These are phyloP conservation scores for Leucophora obtusa DNA, from an alignment of 2,888 invertebrate genomes.

Conservation along the genomic window DNA sequence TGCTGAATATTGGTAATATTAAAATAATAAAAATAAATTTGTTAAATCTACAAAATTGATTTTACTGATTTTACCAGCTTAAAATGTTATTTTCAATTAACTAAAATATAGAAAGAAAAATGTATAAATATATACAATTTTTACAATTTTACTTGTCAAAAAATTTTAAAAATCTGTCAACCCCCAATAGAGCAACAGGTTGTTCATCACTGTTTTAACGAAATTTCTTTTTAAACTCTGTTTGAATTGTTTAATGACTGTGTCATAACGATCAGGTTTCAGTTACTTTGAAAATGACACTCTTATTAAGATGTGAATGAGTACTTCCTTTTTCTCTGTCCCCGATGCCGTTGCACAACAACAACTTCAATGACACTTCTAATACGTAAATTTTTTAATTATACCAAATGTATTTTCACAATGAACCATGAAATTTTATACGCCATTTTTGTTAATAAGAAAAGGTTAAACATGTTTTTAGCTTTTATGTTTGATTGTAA, in stretches of 20 bases:
- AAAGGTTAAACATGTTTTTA: conserved; percentile 49
- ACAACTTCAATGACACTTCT: conserved; percentile 54
- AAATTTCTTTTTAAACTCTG: not conserved
- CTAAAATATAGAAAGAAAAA: too few relatives aligned
- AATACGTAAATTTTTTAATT: conserved; percentile 61
- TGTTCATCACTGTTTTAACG: conserved; percentile 31
- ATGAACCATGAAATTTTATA: conserved; percentile 58
- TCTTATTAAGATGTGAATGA: conserved; percentile 35
- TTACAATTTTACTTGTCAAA: too few relatives aligned
- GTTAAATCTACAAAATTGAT: too few relatives aligned
- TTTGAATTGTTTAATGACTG: conserved; percentile 68
- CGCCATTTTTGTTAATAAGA: conserved; percentile 56
- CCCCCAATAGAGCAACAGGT: not conserved
- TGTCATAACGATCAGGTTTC: conserved; percentile 74
- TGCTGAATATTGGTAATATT: too few relatives aligned
- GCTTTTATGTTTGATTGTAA: conserved; percentile 56
- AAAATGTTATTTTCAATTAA: too few relatives aligned
- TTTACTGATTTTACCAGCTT: too few relatives aligned
- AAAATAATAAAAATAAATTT: too few relatives aligned
- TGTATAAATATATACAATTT: too few relatives aligned
- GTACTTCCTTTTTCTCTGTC: conserved; percentile 43
- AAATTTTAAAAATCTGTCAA: too few relatives aligned
- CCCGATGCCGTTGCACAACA: not conserved
- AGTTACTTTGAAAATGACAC: conserved; percentile 70
- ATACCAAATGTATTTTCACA: conserved; percentile 53